Conservation (phyloP, 2,113 vertebrate genomes). For the Oostethus manadensis region DNA sequence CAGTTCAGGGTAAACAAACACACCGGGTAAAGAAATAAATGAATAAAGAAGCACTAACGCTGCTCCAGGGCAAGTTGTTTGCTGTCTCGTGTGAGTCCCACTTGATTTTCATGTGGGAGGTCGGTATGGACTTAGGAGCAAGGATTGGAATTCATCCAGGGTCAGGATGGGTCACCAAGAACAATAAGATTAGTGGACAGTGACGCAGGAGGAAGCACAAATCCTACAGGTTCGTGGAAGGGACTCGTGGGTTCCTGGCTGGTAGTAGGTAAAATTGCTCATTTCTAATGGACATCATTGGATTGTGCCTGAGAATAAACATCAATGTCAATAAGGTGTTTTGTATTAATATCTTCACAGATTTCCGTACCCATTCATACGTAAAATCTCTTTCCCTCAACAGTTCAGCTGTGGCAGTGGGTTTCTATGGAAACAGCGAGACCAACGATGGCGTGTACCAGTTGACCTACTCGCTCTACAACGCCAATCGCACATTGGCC, state of each 20-base stretch:
- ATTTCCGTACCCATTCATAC: too few species aligned
- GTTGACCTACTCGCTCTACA: constrained; percentile 88
- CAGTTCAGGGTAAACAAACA: too few species aligned
- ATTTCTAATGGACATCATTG: too few species aligned
- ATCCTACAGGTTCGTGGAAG: background rate
- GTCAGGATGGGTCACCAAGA: background rate
- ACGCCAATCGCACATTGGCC: constrained; percentile 87
- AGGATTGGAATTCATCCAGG: background rate
- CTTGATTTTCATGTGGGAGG: background rate
- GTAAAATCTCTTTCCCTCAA: constrained; percentile 21
- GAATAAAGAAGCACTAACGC: too few species aligned
- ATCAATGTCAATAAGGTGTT: too few species aligned
- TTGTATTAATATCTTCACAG: too few species aligned
- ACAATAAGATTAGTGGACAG: constrained; percentile 4
- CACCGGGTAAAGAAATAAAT: too few species aligned
- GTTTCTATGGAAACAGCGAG: constrained; percentile 98
- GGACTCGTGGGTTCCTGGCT: background rate
- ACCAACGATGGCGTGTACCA: constrained; percentile 90
- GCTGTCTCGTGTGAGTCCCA: background rate
- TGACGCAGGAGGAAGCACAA: background rate
- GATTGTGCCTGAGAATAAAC: too few species aligned
- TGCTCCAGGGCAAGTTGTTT: too few species aligned
- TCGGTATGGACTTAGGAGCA: background rate
- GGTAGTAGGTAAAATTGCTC: background rate
- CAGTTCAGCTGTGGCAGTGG: constrained; percentile 87